Base-by-base conservation (phyloP, 2,888 invertebrate species). In the Tetramorium bicarinatum region DNA sequence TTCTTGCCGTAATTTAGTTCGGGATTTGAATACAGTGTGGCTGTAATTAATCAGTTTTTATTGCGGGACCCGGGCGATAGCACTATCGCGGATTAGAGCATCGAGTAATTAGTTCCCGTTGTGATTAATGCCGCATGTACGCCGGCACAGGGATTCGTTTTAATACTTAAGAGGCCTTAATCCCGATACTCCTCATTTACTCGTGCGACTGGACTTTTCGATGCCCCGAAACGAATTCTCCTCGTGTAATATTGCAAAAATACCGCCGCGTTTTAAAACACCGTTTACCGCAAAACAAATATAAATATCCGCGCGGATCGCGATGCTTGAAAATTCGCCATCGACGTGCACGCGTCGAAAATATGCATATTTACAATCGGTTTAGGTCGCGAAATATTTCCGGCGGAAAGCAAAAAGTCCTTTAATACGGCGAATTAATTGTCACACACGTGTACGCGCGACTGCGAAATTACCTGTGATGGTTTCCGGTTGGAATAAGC, bases 31-130 rank as follows among this genome's bases (percentile, higher is more conserved):
- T 79, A 47, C 79, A 79, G 79, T 79, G 79, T 49, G 59, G 71
- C 59, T 49, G 71, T 71, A 80, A 80, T 80, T 80, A 80, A 80
- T 80, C 79, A 80, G 79, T 80, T 80, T 80, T 80, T 80, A 80
- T 71, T 80, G 71, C 79, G 41, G 13, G 18, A 59, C 44, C 47
- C 54, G 18, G 69, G 21, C 69, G 38, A 80, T 80, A 80, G 47
- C 38, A 61, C 69, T 80, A 80, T 80, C 47, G 47, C 18, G 71
- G 79, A 80, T 80, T 80, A 80, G 59, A 61, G 69, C 79, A 80
- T 80, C 79, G 79, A 61, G 79, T 71, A 80, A 80, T 80, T 80
- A 69, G 79, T 80, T 56, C 34, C 38, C 79, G 71, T 80, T 80
- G 59, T 80, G 79, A 80, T 80, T 80, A 80, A 80, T 71, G 69